These are phyloP conservation scores for Chauna torquata DNA, from an alignment of 2,113 vertebrate species.

Conservation along the genomic window DNA sequence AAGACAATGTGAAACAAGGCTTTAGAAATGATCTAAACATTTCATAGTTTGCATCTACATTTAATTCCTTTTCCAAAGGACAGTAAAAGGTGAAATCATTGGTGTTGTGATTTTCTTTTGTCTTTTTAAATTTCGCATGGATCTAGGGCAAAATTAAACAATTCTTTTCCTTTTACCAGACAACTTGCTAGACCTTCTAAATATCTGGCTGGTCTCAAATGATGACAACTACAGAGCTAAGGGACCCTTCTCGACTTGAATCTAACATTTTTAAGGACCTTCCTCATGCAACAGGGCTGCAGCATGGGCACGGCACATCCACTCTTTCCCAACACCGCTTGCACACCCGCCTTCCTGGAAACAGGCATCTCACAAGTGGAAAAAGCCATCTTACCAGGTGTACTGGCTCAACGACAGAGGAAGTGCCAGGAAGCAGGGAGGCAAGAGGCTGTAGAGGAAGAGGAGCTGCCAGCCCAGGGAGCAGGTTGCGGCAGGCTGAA, in stretches of 20 bases:
- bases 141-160: background rate
- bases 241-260: background rate
- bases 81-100: background rate
- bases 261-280: background rate
- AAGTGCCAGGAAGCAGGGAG: background rate
- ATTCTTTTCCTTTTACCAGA: background rate
- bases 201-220: background rate
- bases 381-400: background rate
- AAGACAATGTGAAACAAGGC: background rate
- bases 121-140: background rate
- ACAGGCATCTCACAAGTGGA: background rate
- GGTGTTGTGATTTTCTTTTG: background rate
- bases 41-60: background rate
- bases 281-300: background rate
- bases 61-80: background rate
- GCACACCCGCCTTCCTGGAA: fast-evolving
- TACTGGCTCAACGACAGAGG: background rate
- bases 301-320: background rate
- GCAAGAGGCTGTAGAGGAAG: background rate
- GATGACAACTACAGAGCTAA: background rate
- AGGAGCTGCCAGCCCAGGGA: background rate
- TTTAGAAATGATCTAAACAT: background rate
- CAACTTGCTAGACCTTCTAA: background rate
- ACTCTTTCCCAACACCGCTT: background rate
- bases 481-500: background rate